Evolutionary conservation across 2,797 vertebrate genomes (phyloP), one percentile per base, ranked within the genome.

Genomic region (Phrynocephalus guinanensis): DNA sequence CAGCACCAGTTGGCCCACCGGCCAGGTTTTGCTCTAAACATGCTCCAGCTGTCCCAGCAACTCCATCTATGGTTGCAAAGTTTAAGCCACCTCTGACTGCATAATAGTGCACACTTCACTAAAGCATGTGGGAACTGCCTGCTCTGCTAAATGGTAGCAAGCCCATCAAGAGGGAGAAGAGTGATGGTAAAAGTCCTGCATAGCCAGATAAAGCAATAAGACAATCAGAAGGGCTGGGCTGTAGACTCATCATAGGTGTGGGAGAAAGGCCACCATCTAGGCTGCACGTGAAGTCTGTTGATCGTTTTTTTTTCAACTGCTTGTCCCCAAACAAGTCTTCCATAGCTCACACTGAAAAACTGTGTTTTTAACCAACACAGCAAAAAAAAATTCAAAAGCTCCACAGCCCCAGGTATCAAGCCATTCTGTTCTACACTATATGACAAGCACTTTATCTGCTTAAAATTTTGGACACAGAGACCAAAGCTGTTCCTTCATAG

Each of bases 21-120:
- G 79, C 80, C 81, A 63, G 28, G 18, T 48, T 79, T 63, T 87
- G 66, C 75, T 87, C 26, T 68, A 71, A 87, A 87, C 73, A 83
- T 10, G 20, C 26, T 72, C 81, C 50, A 71, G 81, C 82, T 79
- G 81, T 60, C 67, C 78, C 78, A 66, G 67, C 72, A 72, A 78
- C 83, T 83, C 86, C 81, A 87, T 83, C 75, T 87, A 83, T 83
- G 86, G 82, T 60, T 78, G 33, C 63, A 83, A 83, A 83, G 33
- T 83, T 38, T 71, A 83, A 72, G 81, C 81, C n/a, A 72, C 79
- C 50, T 83, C 79, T 56, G 10, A 79, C 30, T 16, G 38, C 38
- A 75, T 5, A 81, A 24, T 24, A 24, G 50, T 63, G 75, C 30
- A 71, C 48, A 66, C 63, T 10, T 18, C 71, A 26, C 73, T 44